Evolutionary conservation across 2,888 invertebrate genomes (phyloP), one percentile per base, ranked within the genome.

Genomic region (Monopis laevigella): DNA sequence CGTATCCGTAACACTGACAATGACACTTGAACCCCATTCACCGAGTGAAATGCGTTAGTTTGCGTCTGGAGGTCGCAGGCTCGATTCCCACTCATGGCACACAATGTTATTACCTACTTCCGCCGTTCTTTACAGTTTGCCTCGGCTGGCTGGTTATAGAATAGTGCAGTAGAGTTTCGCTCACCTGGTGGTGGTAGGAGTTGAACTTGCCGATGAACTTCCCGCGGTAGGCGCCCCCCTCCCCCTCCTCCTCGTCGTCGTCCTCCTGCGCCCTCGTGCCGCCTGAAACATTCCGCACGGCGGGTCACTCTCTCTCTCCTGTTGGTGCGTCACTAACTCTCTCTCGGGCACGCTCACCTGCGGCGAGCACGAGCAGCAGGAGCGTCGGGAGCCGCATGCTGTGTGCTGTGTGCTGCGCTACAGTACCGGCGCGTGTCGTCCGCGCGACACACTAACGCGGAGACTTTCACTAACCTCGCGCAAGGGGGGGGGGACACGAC

Each of bases 161-260:
- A n/a, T n/a, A n/a, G n/a, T n/a, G n/a, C n/a, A n/a, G n/a, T n/a
- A n/a, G n/a, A n/a, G n/a, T n/a, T n/a, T n/a, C n/a, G n/a, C n/a
- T n/a, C 55, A 83, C 84, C 73, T 86, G 93, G 64, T 96, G 94
- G 66, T 95, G 93, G 61, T 94, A 95, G 0, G 94, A 90, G 69
- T 94, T 94, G 32, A 96, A 72, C 69, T 90, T 91, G 4, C 94
- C 94, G 43, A 96, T 75, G 52, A 86, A 86, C 67, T 89, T 91
- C 38, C 95, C 95, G 45, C 82, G 84, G 59, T 93, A 92, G 3
- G 88, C 88, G 0, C 88, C 89, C 26, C 87, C 87, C 30, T 88
- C 87, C 40, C 88, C 87, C 40, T 90, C 88, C 51, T 83, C 21
- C 11, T 36, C 36, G 11, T 24, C 24, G 6, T 24, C n/a, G n/a